Percentiles rank a stretch among this genome's conserved stretches.
Conservation (phyloP, 2,113 vertebrate species). For the Dascyllus trimaculatus region DNA sequence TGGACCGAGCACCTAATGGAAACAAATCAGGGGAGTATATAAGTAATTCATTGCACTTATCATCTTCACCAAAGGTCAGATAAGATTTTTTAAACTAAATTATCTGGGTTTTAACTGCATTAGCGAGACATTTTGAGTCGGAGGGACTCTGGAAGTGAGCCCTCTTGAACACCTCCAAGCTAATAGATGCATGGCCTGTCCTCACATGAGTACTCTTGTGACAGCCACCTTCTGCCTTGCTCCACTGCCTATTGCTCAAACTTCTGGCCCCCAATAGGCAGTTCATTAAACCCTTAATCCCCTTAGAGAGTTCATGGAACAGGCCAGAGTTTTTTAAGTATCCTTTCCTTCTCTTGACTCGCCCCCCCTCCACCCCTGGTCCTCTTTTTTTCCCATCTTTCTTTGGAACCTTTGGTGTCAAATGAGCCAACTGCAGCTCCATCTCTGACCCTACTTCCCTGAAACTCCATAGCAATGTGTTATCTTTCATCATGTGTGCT, state of each 20-base stretch:
- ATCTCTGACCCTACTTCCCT: conserved; percentile 21
- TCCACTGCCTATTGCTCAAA: conserved; percentile 54
- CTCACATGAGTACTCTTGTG: conserved; percentile 72
- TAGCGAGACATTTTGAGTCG: background rate
- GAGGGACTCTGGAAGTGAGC: conserved; percentile 4
- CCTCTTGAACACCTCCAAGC: conserved; percentile 36
- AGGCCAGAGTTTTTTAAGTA: conserved; percentile 58
- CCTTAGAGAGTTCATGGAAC: conserved; percentile 64
- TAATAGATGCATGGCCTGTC: conserved; percentile 31
- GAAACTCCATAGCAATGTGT: conserved; percentile 16
- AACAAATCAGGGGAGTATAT: too few species aligned
- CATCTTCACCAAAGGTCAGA: too few species aligned
- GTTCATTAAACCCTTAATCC: conserved; percentile 79
- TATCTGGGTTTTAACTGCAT: too few species aligned
- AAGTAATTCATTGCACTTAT: too few species aligned
- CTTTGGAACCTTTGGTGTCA: conserved; percentile 10
- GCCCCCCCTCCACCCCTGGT: conserved; percentile 2
- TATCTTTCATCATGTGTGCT: conserved; percentile 46
- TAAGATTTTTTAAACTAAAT: too few species aligned
- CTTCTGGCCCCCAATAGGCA: conserved; percentile 60
- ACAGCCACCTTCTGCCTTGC: conserved; percentile 52
- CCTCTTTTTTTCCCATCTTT: background rate
- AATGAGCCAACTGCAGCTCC: conserved; percentile 42
- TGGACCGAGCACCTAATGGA: too few species aligned
- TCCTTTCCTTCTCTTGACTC: conserved; percentile 35